These are phyloP conservation scores for Microcebus murinus DNA, from an alignment of 2,113 vertebrate species.

Conservation along the genomic window DNA sequence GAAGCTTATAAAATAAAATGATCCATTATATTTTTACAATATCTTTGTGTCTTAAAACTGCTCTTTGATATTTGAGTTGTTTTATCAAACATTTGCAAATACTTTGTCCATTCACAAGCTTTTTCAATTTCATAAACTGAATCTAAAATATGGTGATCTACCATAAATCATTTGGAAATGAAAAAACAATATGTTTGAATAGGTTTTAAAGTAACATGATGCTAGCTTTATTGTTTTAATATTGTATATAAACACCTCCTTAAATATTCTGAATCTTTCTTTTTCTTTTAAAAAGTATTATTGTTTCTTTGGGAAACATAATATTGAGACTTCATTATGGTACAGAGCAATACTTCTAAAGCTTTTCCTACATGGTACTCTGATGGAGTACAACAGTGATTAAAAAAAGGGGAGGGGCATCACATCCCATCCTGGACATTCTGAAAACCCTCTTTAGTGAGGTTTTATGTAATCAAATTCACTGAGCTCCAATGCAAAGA, in stretches of 20 bases:
- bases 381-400: background rate
- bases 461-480: background rate
- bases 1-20: background rate
- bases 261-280: background rate
- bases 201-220: background rate
- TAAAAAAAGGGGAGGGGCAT: background rate
- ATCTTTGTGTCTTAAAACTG: background rate
- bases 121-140: background rate
- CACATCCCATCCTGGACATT: background rate
- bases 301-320: no score
- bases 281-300: background rate
- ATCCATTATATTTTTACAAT: background rate
- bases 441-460: background rate
- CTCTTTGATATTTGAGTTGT: background rate
- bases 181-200: background rate
- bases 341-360: background rate
- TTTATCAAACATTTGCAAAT: background rate
- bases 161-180: background rate
- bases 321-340: background rate
- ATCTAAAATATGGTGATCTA: background rate
- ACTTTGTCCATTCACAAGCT: background rate
- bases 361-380: fast-evolving
- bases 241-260: background rate
- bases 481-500: background rate
- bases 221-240: background rate